A percentile compares a stretch with the other conserved stretches of the same genome.
Evolutionary conservation across 2,888 invertebrate genomes (phyloP).

Genomic region (Gortyna flavago): DNA sequence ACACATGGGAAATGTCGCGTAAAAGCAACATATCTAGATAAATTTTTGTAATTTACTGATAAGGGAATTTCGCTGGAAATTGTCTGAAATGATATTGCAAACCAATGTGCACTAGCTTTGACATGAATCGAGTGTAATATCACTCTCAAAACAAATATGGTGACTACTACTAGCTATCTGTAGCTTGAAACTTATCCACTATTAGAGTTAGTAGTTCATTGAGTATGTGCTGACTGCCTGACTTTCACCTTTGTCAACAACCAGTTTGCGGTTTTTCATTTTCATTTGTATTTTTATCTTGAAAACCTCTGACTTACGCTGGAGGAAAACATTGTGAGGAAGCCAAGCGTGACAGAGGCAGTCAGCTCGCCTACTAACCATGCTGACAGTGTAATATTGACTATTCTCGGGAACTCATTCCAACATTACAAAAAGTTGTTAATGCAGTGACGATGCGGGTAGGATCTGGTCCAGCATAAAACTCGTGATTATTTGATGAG

Average conservation of each 20-base stretch:
- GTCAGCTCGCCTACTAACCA: neutral
- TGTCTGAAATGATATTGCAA: neutral
- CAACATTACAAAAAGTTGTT: neutral
- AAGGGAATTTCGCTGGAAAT: neutral
- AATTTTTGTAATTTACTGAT: constrained; percentile 39
- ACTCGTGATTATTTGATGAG: neutral
- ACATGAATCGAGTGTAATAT: constrained; percentile 1
- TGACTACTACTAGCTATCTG: neutral
- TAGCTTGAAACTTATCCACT: neutral
- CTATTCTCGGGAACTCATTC: neutral
- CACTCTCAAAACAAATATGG: neutral
- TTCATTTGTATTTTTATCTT: too few relatives aligned
- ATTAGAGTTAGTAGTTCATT: neutral
- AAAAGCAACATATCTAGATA: constrained; percentile 41
- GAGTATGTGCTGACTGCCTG: neutral
- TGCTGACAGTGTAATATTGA: neutral
- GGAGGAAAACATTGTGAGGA: neutral
- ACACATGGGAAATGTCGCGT: constrained; percentile 31
- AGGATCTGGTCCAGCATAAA: neutral
- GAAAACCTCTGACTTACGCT: too few relatives aligned
- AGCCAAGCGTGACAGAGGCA: neutral
- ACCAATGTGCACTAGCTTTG: constrained; percentile 1
- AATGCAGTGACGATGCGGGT: neutral
- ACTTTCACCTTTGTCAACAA: neutral
- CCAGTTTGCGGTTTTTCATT: neutral